phyloP scores from a whole-genome alignment of 2,797 vertebrate genomes.

The Phoebastria nigripes region DNA sequence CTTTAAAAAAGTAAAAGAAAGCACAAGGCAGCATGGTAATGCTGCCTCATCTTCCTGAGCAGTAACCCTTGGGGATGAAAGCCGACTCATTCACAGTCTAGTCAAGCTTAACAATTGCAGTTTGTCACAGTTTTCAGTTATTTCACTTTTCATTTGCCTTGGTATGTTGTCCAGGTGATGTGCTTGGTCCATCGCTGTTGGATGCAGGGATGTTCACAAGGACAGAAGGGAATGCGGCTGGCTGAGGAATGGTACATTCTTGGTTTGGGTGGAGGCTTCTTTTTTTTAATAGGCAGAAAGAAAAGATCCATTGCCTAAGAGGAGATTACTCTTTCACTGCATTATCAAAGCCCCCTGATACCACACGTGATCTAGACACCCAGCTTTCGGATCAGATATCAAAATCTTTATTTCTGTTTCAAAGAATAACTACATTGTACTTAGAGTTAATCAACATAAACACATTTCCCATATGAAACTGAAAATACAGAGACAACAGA shows the following conservation, averaged over 20 bases:
- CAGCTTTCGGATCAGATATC: background rate
- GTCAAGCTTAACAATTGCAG: background rate
- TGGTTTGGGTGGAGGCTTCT: background rate
- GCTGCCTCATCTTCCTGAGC: background rate
- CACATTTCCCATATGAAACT: background rate
- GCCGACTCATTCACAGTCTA: background rate
- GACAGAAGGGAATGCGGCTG: background rate
- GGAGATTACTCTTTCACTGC: background rate
- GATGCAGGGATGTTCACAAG: background rate
- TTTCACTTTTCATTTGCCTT: background rate
- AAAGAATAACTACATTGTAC: background rate
- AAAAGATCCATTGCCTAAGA: background rate
- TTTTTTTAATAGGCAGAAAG: background rate
- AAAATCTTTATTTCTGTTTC: background rate
- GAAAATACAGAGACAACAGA: background rate
- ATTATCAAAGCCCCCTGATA: background rate
- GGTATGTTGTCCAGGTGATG: background rate
- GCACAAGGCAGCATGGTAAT: background rate
- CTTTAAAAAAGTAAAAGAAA: background rate
- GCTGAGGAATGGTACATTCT: background rate
- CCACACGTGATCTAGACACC: fast-evolving
- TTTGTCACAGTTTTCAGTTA: background rate
- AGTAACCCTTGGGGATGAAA: background rate
- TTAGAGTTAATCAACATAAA: background rate
- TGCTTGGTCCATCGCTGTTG: background rate